Base-by-base conservation (phyloP, 1,140 invertebrate genomes). In the Steinernema khuongi region DNA sequence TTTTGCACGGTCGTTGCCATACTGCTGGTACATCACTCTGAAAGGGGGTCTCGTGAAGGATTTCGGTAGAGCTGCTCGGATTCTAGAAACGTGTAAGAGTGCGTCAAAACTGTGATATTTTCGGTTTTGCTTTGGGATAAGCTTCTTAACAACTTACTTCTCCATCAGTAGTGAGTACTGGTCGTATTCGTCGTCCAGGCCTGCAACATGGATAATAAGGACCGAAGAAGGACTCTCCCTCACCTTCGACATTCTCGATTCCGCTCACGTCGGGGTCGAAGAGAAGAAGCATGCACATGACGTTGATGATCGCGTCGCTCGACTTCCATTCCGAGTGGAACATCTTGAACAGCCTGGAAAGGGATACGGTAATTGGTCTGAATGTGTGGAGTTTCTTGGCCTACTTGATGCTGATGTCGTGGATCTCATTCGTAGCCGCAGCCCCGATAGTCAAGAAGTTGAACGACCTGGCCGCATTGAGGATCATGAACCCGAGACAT, bases 241-340 rank as follows among this genome's bases (percentile, higher is more conserved):
- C n/a, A n/a, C n/a, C 50, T 26, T 60, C 50, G 50, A 60, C 50
- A 26, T 60, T 60, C 50, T 60, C 50, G 50, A 60, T 60, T 60
- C 50, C 50, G 19, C 50, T 60, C 19, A 60, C 50, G 50, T 60
- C 50, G 50, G 50, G 50, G 50, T 60, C 50, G 19, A 60, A 60
- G 4, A 60, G 22, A 26, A 60, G 50, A 7, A 60, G 19, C 50
- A 60, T 60, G 50, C 50, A 60, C 50, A 60, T 60, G 11, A 60
- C 50, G 50, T 60, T 60, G 19, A 60, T 60, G 7, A 60, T 60
- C 50, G 50, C 50, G 11, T 60, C 50, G 19, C 50, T 60, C 4
- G 50, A 60, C 19, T 60, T 60, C 50, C 50, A 60, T 22, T 60
- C 50, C 50, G 50, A 60, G 50, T 60, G 50, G 50, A 60, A 60